phyloP scores from a whole-genome alignment of 2,113 vertebrate genomes.

The Calyptomena viridis region DNA sequence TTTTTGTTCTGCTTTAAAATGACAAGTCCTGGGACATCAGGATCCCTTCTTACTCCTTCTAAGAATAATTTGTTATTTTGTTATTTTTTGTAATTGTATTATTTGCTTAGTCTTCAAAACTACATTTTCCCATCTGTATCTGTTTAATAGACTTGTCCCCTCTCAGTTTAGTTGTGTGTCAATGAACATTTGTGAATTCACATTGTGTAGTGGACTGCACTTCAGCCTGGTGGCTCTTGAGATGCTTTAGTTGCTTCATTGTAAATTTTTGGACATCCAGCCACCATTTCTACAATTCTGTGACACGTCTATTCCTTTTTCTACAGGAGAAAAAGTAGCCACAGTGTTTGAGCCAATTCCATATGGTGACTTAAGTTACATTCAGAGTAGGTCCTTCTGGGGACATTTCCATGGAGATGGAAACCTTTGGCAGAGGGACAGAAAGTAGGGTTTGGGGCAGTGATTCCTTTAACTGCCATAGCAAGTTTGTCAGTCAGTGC shows the following conservation, averaged over 20 bases:
- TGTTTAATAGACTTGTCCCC: neutral
- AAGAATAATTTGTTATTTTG: neutral
- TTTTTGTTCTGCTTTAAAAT: neutral
- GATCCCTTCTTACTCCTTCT: neutral
- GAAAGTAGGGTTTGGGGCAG: neutral
- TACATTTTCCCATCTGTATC: neutral
- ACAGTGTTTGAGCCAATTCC: neutral
- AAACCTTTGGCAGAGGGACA: slow-evolving; percentile 27
- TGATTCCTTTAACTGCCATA: neutral
- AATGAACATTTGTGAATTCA: neutral
- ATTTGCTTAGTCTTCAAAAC: neutral
- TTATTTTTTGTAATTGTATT: neutral
- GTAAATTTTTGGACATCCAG: neutral
- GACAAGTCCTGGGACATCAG: neutral
- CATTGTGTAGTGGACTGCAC: neutral
- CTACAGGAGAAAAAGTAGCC: neutral
- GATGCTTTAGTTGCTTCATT: neutral
- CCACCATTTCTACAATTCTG: neutral
- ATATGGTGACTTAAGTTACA: neutral
- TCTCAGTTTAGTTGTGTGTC: neutral
- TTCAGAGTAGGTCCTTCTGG: neutral
- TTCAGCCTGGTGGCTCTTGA: neutral
- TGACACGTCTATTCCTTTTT: neutral
- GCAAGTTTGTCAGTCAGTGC: neutral
- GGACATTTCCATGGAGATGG: neutral